Evolutionary conservation across 2,113 vertebrate species (phyloP).

Genomic region (Pseudois nayaur): DNA sequence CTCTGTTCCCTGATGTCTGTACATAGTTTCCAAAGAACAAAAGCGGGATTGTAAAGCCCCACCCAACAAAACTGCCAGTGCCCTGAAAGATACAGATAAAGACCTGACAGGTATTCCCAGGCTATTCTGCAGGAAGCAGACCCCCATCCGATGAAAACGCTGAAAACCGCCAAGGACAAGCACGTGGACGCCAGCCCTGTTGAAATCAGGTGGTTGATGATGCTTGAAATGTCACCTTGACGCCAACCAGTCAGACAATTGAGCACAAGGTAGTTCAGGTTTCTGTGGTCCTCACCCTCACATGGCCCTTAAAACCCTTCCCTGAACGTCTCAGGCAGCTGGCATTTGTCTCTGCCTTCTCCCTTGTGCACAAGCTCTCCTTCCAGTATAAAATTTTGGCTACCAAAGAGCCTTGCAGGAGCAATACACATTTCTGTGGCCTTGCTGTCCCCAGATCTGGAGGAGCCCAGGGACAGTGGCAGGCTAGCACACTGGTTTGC

Average conservation of each 20-base stretch:
- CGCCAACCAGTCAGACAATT: rapidly evolving
- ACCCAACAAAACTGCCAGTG: background rate
- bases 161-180: background rate
- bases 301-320: background rate
- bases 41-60: background rate
- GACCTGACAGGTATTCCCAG: too few species aligned
- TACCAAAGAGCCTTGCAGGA: background rate
- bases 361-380: background rate
- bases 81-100: background rate
- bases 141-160: background rate
- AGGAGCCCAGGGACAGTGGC: background rate
- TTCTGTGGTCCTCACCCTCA: background rate
- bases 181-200: background rate
- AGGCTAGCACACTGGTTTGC: background rate
- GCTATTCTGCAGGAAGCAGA: background rate
- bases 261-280: background rate
- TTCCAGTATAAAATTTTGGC: background rate
- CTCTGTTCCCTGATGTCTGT: background rate
- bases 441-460: background rate
- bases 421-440: background rate
- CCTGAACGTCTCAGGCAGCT: background rate
- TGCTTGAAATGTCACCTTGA: background rate
- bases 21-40: background rate
- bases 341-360: background rate
- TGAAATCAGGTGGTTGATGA: background rate